Percentiles rank a stretch among this genome's conserved stretches.
Evolutionary conservation across 2,797 vertebrate species (phyloP).

Genomic region (Lates japonicus): DNA sequence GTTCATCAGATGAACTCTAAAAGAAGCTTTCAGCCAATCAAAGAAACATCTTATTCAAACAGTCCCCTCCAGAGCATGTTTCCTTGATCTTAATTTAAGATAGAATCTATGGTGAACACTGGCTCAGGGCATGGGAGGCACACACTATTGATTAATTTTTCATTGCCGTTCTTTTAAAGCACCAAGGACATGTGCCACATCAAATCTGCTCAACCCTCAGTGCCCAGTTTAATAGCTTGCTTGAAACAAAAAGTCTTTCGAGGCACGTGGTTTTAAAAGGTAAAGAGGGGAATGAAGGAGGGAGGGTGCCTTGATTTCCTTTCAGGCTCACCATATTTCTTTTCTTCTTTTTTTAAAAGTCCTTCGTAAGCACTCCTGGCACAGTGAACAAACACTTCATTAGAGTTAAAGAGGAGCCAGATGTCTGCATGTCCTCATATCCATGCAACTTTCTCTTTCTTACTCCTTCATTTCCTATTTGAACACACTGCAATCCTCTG

Average conservation of each 20-base stretch:
- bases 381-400: slow-evolving; percentile 58
- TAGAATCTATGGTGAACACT: slow-evolving; percentile 75
- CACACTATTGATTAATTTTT: slow-evolving; percentile 81
- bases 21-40: slow-evolving; percentile 68
- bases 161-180: slow-evolving; percentile 82
- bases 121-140: slow-evolving; percentile 69
- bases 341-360: slow-evolving; percentile 51
- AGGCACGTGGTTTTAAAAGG: slow-evolving; percentile 71
- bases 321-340: slow-evolving; percentile 65
- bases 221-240: slow-evolving; percentile 75
- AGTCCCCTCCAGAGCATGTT: slow-evolving; percentile 61
- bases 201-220: slow-evolving; percentile 77
- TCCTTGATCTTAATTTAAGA: slow-evolving; percentile 83
- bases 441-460: slow-evolving; percentile 44
- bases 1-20: slow-evolving; percentile 64
- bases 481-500: slow-evolving; percentile 41
- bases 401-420: slow-evolving; percentile 68
- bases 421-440: slow-evolving; percentile 58
- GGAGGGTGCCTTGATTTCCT: slow-evolving; percentile 71
- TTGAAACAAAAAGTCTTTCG: slow-evolving; percentile 82
- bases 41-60: slow-evolving; percentile 70
- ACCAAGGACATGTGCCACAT: slow-evolving; percentile 85
- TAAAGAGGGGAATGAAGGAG: slow-evolving; percentile 59
- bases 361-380: slow-evolving; percentile 64
- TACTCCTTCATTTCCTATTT: slow-evolving; percentile 44